Conservation (phyloP, 2,888 invertebrate species). For the Willowsia nigromaculata region DNA sequence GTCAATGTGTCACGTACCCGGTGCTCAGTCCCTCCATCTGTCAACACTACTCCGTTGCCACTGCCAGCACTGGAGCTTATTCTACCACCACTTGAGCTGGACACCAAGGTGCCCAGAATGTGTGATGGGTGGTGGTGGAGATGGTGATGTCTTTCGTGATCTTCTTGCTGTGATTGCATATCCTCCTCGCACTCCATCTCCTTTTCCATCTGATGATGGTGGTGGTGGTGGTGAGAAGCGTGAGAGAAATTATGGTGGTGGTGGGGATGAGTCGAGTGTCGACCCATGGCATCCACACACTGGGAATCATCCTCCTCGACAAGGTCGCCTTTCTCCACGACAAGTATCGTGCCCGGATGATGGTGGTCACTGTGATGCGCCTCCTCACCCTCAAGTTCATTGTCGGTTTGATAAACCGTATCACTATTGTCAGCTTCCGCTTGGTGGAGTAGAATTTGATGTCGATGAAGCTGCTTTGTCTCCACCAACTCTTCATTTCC, state of each 20-base stretch:
- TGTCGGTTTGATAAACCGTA: conserved; percentile 64
- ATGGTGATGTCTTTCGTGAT: conserved; percentile 68
- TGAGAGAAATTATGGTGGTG: conserved; percentile 19
- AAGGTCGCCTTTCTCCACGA: conserved; percentile 34
- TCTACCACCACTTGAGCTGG: conserved; percentile 53
- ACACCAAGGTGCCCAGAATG: conserved; percentile 32
- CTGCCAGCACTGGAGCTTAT: conserved; percentile 31
- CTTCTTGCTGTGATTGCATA: conserved; percentile 29
- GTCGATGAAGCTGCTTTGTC: conserved; percentile 45
- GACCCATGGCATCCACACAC: background rate
- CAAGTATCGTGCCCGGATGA: conserved; percentile 36
- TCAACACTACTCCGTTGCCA: conserved; percentile 47
- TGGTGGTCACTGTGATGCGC: conserved; percentile 6
- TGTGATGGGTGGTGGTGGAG: conserved; percentile 48
- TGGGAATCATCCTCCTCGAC: conserved; percentile 41
- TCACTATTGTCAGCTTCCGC: conserved; percentile 59
- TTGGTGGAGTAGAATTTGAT: conserved; percentile 42
- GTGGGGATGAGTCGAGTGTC: background rate
- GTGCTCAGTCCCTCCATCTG: conserved; percentile 63
- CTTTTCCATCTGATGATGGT: conserved; percentile 30
- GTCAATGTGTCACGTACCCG: conserved; percentile 65
- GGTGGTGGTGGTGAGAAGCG: conserved; percentile 44
- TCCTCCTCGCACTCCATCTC: conserved; percentile 58
- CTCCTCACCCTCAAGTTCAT: conserved; percentile 61
- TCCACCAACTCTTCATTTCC: conserved; percentile 44